Evolutionary conservation across 2,888 invertebrate species (phyloP).

Genomic region (Phrixothrix hirtus): DNA sequence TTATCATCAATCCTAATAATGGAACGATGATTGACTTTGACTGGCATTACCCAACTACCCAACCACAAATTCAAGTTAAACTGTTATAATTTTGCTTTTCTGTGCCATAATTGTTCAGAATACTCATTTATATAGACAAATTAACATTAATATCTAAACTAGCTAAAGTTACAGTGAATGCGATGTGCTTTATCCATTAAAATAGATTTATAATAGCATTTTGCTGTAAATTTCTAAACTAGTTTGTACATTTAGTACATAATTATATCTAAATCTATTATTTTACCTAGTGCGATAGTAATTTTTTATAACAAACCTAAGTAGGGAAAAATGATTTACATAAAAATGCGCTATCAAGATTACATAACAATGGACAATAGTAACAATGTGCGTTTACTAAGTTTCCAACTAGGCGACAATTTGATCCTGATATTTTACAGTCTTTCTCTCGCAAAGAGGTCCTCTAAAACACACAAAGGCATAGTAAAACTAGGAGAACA

Average conservation of each 20-base stretch:
- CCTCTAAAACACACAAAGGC: conserved; percentile 38
- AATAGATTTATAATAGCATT: conserved; percentile 8
- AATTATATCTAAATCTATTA: neutral
- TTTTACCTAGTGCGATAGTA: no score
- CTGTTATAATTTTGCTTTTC: conserved; percentile 26
- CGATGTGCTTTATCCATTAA: conserved; percentile 14
- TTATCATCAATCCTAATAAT: conserved; percentile 40
- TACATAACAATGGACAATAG: neutral
- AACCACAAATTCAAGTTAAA: conserved; percentile 27
- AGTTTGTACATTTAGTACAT: no score
- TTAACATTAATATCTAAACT: conserved; percentile 22
- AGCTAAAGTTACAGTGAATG: conserved; percentile 18
- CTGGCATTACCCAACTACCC: conserved; percentile 34
- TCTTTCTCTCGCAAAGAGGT: conserved; percentile 25
- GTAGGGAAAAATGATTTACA: no score
- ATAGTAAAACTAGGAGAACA: conserved; percentile 44
- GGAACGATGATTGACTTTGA: conserved; percentile 38
- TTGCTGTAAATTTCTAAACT: no score
- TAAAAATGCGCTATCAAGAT: no score
- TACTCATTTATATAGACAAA: conserved; percentile 25
- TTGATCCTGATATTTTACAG: conserved; percentile 31
- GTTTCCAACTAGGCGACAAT: conserved; percentile 28
- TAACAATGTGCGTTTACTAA: conserved; percentile 16
- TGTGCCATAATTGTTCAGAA: conserved; percentile 26
- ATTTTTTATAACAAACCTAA: no score